These are phyloP conservation scores for Pheosia gnoma DNA, from an alignment of 2,888 invertebrate genomes.

Conservation along the genomic window DNA sequence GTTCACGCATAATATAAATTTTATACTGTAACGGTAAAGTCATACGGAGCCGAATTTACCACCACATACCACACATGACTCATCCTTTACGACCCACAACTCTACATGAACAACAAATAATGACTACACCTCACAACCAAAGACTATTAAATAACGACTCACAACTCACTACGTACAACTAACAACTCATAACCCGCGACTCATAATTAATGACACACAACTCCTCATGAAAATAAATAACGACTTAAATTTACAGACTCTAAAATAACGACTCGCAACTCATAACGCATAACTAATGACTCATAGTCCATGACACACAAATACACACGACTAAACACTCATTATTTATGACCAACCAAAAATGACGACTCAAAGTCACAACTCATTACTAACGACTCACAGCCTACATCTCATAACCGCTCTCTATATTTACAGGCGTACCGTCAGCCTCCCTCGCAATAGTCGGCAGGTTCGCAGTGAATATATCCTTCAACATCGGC, in stretches of 20 bases:
- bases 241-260: no score
- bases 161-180: not conserved
- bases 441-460: constrained; percentile 91
- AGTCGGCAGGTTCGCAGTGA: constrained; percentile 92
- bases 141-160: not conserved
- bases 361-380: not conserved
- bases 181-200: not conserved
- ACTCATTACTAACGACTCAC: not conserved
- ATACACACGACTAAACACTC: no score
- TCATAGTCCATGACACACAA: no score
- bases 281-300: no score
- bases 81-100: not conserved
- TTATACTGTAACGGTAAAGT: no score
- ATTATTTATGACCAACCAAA: no score
- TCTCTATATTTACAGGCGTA: constrained; percentile 78
- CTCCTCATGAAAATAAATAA: no score
- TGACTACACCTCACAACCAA: not conserved
- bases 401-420: not conserved
- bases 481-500: constrained; percentile 94
- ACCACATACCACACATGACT: not conserved
- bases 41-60: not conserved
- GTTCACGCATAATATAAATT: no score
- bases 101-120: not conserved
- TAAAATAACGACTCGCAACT: no score
- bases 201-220: not conserved